Evolutionary conservation across 2,888 invertebrate genomes (phyloP), one percentile per base, ranked within the genome.

Genomic region (Hypsopygia costalis): DNA sequence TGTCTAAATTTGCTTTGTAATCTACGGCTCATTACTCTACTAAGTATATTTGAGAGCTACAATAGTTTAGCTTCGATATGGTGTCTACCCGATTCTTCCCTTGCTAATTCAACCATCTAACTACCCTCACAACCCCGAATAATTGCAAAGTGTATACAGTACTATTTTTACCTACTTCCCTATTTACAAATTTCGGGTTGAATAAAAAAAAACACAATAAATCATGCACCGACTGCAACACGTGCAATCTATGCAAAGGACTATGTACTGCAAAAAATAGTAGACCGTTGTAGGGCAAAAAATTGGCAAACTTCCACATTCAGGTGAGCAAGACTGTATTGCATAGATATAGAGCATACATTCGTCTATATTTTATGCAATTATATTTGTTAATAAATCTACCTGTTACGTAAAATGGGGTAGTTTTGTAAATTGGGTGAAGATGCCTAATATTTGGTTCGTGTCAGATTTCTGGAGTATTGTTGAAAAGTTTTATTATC

Each of bases 321-420:
- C 41, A 8, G 8, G 6, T 9, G n/a, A 35, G 6, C 6, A 34
- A 1, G 3, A 33, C 37, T 21, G 8, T 44, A 38, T 25, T 0
- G 0, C 6, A 0, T 1, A 1, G 1, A 1, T 1, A 28, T 42
- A 38, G 34, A 10, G 36, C 5, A 11, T 0, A 21, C 8, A 21
- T 42, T 44, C 22, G 31, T 3, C 1, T 31, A 21, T 16, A 1
- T 9, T 11, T 3, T 4, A 6, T 29, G 11, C 11, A 4, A 1
- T 16, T 29, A 11, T 25, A n/a, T 11, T n/a, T 33, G 29, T 25
- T 27, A 3, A 34, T 31, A 29, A 7, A 38, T 41, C 45, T 51
- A 51, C 51, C 51, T 51, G 51, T 51, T 49, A 44, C 42, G 43
- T 42, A 47, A 50, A 50, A 41, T 45, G 42, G 47, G 47, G 47